phyloP scores from a whole-genome alignment of 2,113 vertebrate genomes.

The Tragulus kanchil region DNA sequence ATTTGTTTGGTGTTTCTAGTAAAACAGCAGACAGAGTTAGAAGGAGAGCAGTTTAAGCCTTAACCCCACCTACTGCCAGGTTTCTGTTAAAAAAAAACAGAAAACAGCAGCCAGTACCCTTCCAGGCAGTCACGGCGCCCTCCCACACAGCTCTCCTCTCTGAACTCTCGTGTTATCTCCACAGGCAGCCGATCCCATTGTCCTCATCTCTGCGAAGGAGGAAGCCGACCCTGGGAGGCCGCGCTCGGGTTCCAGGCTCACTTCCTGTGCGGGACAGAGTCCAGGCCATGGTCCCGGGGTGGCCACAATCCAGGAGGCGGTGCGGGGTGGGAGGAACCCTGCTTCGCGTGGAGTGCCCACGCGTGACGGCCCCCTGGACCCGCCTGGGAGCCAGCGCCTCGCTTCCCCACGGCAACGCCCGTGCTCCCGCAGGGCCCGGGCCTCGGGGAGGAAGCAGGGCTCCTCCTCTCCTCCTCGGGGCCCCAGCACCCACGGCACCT shows the following conservation, averaged over 20 bases:
- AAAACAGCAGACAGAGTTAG: background rate
- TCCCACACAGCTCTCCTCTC: background rate
- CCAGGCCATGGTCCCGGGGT: background rate
- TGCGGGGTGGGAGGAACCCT: background rate
- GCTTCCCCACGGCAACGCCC: background rate
- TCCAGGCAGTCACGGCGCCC: too few relatives aligned
- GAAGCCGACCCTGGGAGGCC: background rate
- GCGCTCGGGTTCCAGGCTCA: background rate
- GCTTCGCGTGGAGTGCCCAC: background rate
- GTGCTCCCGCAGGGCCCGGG: background rate
- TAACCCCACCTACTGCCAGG: background rate
- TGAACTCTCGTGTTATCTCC: background rate
- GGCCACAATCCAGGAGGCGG: background rate
- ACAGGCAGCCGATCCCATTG: background rate
- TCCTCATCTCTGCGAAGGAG: background rate
- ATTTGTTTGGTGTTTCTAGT: background rate
- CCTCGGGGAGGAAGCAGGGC: background rate
- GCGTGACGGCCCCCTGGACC: background rate
- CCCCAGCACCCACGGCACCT: background rate
- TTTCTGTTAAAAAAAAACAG: background rate
- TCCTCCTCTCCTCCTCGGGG: too few relatives aligned
- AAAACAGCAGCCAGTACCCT: too few relatives aligned
- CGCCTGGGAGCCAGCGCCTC: too few relatives aligned
- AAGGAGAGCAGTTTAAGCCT: background rate
- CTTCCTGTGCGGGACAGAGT: background rate